phyloP scores from a whole-genome alignment of 1,140 invertebrate genomes.

The Bombus confusus region DNA sequence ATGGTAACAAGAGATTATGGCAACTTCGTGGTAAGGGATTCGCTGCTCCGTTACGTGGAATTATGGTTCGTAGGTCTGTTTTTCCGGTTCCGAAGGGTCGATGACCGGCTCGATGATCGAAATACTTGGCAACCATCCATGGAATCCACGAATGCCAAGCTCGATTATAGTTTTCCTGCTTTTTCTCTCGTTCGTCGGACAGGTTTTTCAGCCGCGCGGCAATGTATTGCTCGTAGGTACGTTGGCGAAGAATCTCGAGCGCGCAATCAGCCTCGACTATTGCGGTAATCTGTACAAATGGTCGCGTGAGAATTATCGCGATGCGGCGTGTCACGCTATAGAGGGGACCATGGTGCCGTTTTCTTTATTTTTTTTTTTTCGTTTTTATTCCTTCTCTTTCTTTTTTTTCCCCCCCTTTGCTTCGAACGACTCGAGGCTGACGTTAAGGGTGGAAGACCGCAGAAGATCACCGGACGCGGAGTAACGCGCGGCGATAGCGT shows the following conservation, averaged over 20 bases:
- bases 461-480: background rate
- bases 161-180: slow-evolving; percentile 6
- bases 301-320: slow-evolving; percentile 30
- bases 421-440: no score
- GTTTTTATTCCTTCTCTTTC: no score
- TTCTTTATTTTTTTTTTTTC: background rate
- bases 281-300: slow-evolving; percentile 20
- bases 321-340: slow-evolving; percentile 29
- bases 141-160: slow-evolving; percentile 3
- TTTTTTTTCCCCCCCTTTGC: background rate
- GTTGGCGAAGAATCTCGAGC: slow-evolving; percentile 1
- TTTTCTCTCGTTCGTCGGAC: background rate
- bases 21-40: no score
- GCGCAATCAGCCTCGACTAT: background rate
- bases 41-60: background rate
- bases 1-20: no score
- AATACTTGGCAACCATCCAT: slow-evolving; percentile 43
- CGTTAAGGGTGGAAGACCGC: background rate
- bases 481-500: slow-evolving; percentile 15
- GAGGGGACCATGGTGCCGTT: no score
- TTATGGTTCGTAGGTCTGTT: background rate
- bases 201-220: background rate
- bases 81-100: slow-evolving; percentile 26
- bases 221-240: background rate
- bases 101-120: slow-evolving; percentile 42